Base-by-base conservation (phyloP, 2,888 invertebrate species). In the Hirtodrosophila cameraria region DNA sequence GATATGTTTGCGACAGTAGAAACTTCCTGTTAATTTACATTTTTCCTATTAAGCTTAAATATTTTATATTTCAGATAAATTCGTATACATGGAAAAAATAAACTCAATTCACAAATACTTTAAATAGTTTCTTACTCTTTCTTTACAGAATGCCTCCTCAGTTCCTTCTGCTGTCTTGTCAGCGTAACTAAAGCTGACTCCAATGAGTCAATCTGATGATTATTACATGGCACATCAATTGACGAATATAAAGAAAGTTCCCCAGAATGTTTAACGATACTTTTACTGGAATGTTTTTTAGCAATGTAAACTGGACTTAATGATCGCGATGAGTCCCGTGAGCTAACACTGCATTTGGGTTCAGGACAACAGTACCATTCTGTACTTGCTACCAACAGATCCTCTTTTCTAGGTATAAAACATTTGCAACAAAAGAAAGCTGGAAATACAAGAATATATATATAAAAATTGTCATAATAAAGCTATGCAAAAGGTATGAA, bases 401-500 rank as follows among this genome's bases (percentile, higher is more conserved):
- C 87, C 23, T 87, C 82, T 7, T 81, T 61, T 20, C 59, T 72
- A 1, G 87, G 85, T 8, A 62, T 68, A 46, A 87, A 89, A 25
- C 87, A 87, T 27, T 82, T 82, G 58, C 88, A 88, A 54, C 84
- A 86, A 35, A 65, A 78, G 11, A 81, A 42, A 64, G 81, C 88
- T 12, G 16, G 81, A 84, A 35, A 75, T 23, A 65, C 2, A 82
- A 66, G 9, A 85, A 33, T 23, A 8, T 2, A n/a, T n/a, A n/a
- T n/a, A n/a, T n/a, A n/a, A n/a, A n/a, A n/a, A n/a, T n/a, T n/a
- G n/a, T n/a, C n/a, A n/a, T n/a, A n/a, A n/a, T n/a, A n/a, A n/a
- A n/a, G n/a, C n/a, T n/a, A n/a, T n/a, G n/a, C n/a, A n/a, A n/a
- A n/a, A n/a, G n/a, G n/a, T n/a, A n/a, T n/a, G 6, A 23, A 23